Percentiles rank a stretch among this genome's conserved stretches.
Evolutionary conservation across 2,888 invertebrate species (phyloP).

Genomic region (Clunio marinus): DNA sequence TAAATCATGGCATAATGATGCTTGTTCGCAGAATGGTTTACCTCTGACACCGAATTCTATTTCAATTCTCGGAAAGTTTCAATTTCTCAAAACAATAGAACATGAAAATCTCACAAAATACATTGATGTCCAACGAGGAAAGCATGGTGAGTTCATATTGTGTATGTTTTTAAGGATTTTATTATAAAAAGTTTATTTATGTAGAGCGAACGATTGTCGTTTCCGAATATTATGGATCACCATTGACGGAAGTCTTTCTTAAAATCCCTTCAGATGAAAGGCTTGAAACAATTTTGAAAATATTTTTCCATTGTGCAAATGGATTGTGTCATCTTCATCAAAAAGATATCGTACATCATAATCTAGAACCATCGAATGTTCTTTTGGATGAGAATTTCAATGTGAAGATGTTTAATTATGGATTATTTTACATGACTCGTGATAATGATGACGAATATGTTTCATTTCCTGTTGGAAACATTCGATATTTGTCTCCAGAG

Average conservation of each 20-base stretch:
- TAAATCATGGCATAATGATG: constrained; percentile 80
- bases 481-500: constrained; percentile 79
- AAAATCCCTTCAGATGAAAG: constrained; percentile 50
- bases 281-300: constrained; percentile 56
- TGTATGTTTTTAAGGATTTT: constrained; percentile 15
- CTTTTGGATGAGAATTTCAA: constrained; percentile 66
- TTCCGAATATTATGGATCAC: constrained; percentile 69
- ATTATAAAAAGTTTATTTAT: constrained; percentile 44
- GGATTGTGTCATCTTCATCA: constrained; percentile 70
- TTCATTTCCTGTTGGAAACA: constrained; percentile 79
- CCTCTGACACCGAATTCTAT: constrained; percentile 96
- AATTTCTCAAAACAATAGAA: constrained; percentile 70
- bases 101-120: constrained; percentile 84
- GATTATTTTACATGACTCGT: constrained; percentile 82
- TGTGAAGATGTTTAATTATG: constrained; percentile 87
- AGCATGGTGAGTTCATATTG: constrained; percentile 69
- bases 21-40: constrained; percentile 92
- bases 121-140: constrained; percentile 85
- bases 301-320: constrained; percentile 68
- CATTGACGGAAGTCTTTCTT: constrained; percentile 56
- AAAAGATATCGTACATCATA: constrained; percentile 71
- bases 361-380: constrained; percentile 78
- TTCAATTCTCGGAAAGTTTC: constrained; percentile 84
- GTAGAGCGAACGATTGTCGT: constrained; percentile 77
- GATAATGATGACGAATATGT: constrained; percentile 73